Percentiles rank a stretch among this genome's conserved stretches.
phyloP scores from a whole-genome alignment of 2,888 invertebrate genomes.

The Druceiella hillmani region DNA sequence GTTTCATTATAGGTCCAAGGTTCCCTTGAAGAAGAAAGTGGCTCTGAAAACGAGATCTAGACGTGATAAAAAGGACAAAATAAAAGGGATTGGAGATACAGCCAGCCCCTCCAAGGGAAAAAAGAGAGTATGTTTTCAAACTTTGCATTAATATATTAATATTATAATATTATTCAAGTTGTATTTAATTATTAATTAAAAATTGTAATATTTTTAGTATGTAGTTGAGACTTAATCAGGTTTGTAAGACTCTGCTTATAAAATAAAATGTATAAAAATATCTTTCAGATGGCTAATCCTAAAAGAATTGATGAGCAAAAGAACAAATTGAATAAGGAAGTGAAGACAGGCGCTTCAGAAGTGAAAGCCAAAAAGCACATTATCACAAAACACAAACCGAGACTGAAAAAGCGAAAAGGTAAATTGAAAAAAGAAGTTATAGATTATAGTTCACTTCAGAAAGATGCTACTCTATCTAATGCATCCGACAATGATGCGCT shows the following conservation, averaged over 20 bases:
- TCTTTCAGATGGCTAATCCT: no score
- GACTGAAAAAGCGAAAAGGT: slow-evolving; percentile 49
- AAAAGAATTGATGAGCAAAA: background rate
- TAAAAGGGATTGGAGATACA: slow-evolving; percentile 11
- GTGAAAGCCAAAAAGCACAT: slow-evolving; percentile 54
- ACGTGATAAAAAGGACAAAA: slow-evolving; percentile 46
- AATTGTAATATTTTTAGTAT: no score
- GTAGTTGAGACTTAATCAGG: no score
- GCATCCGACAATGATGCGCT: slow-evolving; percentile 50
- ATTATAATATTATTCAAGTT: slow-evolving; percentile 8
- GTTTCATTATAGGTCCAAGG: slow-evolving; percentile 60
- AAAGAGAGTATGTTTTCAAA: background rate
- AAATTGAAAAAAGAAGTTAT: slow-evolving; percentile 69
- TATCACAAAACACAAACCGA: slow-evolving; percentile 45
- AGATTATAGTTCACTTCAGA: slow-evolving; percentile 68
- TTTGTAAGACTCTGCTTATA: no score
- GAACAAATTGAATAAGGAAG: no score
- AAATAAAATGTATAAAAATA: no score
- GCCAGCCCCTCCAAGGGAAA: slow-evolving; percentile 12
- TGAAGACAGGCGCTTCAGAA: slow-evolving; percentile 22
- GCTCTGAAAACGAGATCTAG: slow-evolving; percentile 55
- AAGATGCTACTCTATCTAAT: slow-evolving; percentile 50
- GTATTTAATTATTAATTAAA: no score
- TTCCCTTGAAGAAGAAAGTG: slow-evolving; percentile 83
- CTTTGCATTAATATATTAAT: background rate